Percentiles rank a stretch among this genome's conserved stretches.
phyloP scores from a whole-genome alignment of 2,113 vertebrate species.

The Melanostigma gelatinosum region DNA sequence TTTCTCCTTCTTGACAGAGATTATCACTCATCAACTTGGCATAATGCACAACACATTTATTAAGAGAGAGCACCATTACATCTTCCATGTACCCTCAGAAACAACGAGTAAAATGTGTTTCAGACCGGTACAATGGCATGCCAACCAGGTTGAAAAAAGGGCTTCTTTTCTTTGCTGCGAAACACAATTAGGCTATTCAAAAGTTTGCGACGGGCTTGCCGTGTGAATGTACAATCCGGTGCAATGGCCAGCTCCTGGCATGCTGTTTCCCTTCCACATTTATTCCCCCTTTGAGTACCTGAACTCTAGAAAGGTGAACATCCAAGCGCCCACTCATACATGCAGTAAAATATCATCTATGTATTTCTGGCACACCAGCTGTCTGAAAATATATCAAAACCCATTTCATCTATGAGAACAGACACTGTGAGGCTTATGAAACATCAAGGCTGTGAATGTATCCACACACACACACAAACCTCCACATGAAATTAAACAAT shows the following conservation, averaged over 20 bases:
- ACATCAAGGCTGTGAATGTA: conserved; percentile 55
- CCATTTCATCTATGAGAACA: conserved; percentile 44
- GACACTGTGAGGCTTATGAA: conserved; percentile 44
- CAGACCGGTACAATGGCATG: no score
- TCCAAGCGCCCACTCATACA: conserved; percentile 16
- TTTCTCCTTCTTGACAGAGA: no score
- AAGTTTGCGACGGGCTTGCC: conserved; percentile 45
- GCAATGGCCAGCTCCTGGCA: conserved; percentile 54
- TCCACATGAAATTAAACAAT: conserved; percentile 52
- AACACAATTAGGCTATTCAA: conserved; percentile 61
- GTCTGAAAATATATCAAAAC: conserved; percentile 48
- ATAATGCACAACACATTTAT: no score
- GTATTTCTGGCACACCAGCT: conserved; percentile 31
- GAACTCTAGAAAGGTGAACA: conserved; percentile 24
- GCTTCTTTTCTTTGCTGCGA: conserved; percentile 24
- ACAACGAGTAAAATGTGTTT: no score
- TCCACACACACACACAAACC: not conserved
- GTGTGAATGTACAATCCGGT: conserved; percentile 39
- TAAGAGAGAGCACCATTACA: no score
- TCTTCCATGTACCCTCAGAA: no score
- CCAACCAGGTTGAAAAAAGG: conserved; percentile 21
- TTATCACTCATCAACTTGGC: no score
- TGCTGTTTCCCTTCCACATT: conserved; percentile 32
- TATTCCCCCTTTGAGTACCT: conserved; percentile 38
- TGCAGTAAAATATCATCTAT: conserved; percentile 33